Percentiles rank a stretch among this genome's conserved stretches.
These are phyloP conservation scores for Pocillopora verrucosa DNA, from an alignment of 64 coral and sea anemone genomes.

Conservation along the genomic window DNA sequence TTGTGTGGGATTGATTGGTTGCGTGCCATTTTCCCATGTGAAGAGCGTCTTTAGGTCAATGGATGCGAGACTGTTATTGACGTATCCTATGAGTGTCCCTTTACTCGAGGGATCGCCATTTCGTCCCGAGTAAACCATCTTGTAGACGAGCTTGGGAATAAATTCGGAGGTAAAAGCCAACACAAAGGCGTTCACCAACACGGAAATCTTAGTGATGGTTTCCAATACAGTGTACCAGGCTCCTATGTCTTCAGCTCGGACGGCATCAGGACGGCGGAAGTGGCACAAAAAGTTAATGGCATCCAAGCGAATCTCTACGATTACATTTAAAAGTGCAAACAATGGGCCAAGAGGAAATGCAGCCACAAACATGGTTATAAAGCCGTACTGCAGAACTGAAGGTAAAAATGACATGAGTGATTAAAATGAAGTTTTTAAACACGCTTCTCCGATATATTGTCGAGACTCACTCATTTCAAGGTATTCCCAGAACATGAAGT, in stretches of 20 bases:
- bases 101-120: not conserved
- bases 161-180: slow-evolving; percentile 82
- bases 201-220: slow-evolving; percentile 41
- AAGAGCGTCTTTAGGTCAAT: slow-evolving; percentile 24
- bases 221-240: slow-evolving; percentile 74
- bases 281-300: slow-evolving; percentile 75
- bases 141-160: slow-evolving; percentile 64
- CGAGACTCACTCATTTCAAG: slow-evolving; percentile 62
- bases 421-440: not conserved
- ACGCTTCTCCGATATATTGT: not conserved
- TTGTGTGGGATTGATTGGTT: slow-evolving; percentile 32
- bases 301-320: slow-evolving; percentile 63
- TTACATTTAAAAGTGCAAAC: slow-evolving; percentile 52
- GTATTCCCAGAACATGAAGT: slow-evolving; percentile 84
- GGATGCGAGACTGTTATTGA: slow-evolving; percentile 51
- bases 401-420: not conserved
- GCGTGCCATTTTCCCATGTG: slow-evolving; percentile 21
- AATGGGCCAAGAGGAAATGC: slow-evolving; percentile 78
- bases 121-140: slow-evolving; percentile 26
- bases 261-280: slow-evolving; percentile 49
- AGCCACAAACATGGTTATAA: slow-evolving; percentile 87
- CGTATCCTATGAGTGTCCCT: slow-evolving; percentile 57
- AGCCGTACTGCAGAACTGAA: slow-evolving; percentile 85
- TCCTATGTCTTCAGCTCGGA: slow-evolving; percentile 79
- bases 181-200: slow-evolving; percentile 73